phyloP scores from a whole-genome alignment of 2,113 vertebrate genomes.

The Petroica traversi region DNA sequence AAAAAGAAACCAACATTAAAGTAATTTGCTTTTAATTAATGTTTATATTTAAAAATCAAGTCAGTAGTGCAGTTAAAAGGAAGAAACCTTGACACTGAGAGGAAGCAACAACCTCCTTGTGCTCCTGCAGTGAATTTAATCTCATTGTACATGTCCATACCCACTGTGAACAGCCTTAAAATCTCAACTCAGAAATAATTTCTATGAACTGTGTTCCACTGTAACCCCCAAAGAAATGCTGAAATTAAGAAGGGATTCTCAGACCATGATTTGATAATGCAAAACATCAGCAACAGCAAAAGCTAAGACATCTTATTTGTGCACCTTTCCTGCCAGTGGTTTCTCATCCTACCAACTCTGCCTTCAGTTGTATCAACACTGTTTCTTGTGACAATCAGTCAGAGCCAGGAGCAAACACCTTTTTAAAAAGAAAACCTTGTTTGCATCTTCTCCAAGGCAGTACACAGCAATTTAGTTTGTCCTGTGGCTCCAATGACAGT shows the following conservation, averaged over 20 bases:
- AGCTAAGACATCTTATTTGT: not conserved
- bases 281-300: not conserved
- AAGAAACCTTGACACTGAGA: not conserved
- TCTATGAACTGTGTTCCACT: not conserved
- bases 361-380: not conserved
- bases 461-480: not conserved
- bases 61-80: not conserved
- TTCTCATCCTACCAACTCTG: not conserved
- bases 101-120: not conserved
- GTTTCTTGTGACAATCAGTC: not conserved
- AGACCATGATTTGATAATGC: not conserved
- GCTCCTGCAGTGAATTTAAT: not conserved
- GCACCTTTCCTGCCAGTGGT: not conserved
- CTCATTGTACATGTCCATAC: not conserved
- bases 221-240: not conserved
- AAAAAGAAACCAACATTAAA: not conserved
- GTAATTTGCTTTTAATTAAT: not conserved
- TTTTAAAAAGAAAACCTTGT: not conserved
- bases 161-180: not conserved
- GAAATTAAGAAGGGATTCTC: not conserved
- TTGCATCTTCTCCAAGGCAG: not conserved
- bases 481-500: not conserved
- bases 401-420: not conserved
- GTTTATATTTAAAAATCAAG: not conserved
- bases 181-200: not conserved